Evolutionary conservation across 2,888 invertebrate species (phyloP), one percentile per base, ranked within the genome.

Genomic region (Plagiodera versicolora): DNA sequence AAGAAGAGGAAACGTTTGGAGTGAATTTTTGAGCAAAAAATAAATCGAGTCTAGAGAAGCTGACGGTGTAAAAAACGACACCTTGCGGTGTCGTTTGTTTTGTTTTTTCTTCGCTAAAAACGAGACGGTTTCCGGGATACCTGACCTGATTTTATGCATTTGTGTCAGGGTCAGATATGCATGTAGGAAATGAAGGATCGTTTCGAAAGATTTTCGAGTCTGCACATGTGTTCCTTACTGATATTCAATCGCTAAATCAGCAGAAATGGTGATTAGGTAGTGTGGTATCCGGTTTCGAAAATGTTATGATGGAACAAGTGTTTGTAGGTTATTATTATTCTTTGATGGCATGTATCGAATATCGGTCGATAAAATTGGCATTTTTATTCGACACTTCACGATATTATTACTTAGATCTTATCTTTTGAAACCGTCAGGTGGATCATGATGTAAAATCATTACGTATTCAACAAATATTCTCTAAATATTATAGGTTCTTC

Each of bases 111-210:
- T 56, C 35, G 35, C 32, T 49, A 14, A 49, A 56, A 57, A 18
- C 39, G 28, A 45, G 57, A 44, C 30, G 45, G 49, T 57, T 49
- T 57, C 57, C 57, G 50, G 57, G 57, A 57, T 50, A 57, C 50
- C 45, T 45, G 57, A 51, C 51, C 57, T 30, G 45, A 56, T 48
- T 48, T 30, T 45, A 20, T 30, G 48, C 30, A 44, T 28, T 51
- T 45, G 30, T 44, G 50, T 28, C 49, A 45, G 28, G 57, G 51
- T 45, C 49, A 49, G 32, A 48, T 47, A 32, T 39, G 44, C 49
- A 16, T 44, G 9, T 49, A 49, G 39, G 56, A 39, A 49, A 49
- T 44, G 14, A n/a, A 16, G 24, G 44, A 49, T 49, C 56, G 49
- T 50, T 39, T 56, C 44, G 9, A n/a, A n/a, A 39, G 39, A 39